Evolutionary conservation across 35 echinoderm and acorn worm genomes (phyloP), one percentile per base, ranked within the genome.

Genomic region (Ophioderma brevispina): DNA sequence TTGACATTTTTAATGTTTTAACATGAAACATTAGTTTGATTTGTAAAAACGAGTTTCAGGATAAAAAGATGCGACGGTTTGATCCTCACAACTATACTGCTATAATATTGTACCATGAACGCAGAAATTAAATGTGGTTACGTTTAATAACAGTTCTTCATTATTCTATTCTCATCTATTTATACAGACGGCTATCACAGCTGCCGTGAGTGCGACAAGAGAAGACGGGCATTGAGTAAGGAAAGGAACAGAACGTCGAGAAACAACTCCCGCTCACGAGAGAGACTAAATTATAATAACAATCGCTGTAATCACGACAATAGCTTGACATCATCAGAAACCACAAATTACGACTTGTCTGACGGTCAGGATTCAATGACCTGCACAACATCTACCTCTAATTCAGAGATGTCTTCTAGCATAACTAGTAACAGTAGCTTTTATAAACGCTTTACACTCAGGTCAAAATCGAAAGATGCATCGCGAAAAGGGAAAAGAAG

Each of bases 181-280:
- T 23, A 6, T 88, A 31, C 77, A 80, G 87, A 80, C 41, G 39
- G 77, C 13, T 25, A 79, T 21, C 38, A 89, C 25, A 41, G 41
- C 39, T 89, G 87, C 32, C 78, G 37, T 14, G 87, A 79, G 10
- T 89, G 87, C 36, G 43, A 35, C 31, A 89, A 76, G 10, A 76
- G 87, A 32, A 76, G 46, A 31, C 75, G 87, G 21, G 49, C 76
- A 21, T 36, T 89, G 32, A 78, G 78, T 43, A 52, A 59, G 34
- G 46, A 85, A 37, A 46, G 38, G 0, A 50, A 31, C 0, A 21
- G 77, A 34, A 19, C 32, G n/a, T 36, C 37, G n/a, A 76, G 78
- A 30, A 1, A 70, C 25, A 37, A 76, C 28, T 89, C 87, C 18
- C 64, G 75, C 32, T 87, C 85, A 18, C 21, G 87, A 80, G 83